Evolutionary conservation across 2,113 vertebrate species (phyloP), one percentile per base, ranked within the genome.

Genomic region (Miniopterus natalensis): DNA sequence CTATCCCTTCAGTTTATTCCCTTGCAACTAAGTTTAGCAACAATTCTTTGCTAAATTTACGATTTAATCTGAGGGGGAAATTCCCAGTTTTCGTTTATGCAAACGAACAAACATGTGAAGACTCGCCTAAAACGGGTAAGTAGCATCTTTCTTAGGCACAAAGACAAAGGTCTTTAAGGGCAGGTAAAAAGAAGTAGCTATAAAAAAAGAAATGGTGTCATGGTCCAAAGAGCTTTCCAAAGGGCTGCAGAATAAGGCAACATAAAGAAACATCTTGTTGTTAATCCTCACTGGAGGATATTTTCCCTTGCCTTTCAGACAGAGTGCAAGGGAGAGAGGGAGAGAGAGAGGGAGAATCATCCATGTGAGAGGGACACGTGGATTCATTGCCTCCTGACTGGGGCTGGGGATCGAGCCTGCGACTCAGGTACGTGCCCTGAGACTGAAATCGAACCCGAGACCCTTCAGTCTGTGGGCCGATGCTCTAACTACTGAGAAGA

Each of bases 141-240:
- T 4, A 6, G 70, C 3, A 23, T 4, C 1, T 42, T 53, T 75
- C 25, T 31, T 12, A 55, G 10, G 1, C 0, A 13, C 11, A 29
- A 53, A 78, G n/a, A 25, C 63, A 91, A 55, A 49, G 11, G 4
- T 49, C 14, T 66, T 61, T 53, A 70, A 59, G 29, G 3, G 1
- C 45, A 65, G 6, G 47, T 36, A 40, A 75, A 89, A 63, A 61
- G 1, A 59, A 57, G 17, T 36, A 53, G 45, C 63, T 85, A 90
- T 21, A 17, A n/a, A 68, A 68, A 92, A 65, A 14, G 18, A 89
- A 85, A 31, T 27, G 13, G 10, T 31, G 0, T 20, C 5, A 57
- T 40, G 8, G 20, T 23, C 29, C 15, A 31, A 88, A 90, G n/a
- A 87, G 8, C 17, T 47, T 86, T 84, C 61, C 49, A 61, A 89